A percentile compares a stretch with the other conserved stretches of the same genome.
Evolutionary conservation across 2,888 invertebrate species (phyloP).

Genomic region (Ptycholaimellus sp.): DNA sequence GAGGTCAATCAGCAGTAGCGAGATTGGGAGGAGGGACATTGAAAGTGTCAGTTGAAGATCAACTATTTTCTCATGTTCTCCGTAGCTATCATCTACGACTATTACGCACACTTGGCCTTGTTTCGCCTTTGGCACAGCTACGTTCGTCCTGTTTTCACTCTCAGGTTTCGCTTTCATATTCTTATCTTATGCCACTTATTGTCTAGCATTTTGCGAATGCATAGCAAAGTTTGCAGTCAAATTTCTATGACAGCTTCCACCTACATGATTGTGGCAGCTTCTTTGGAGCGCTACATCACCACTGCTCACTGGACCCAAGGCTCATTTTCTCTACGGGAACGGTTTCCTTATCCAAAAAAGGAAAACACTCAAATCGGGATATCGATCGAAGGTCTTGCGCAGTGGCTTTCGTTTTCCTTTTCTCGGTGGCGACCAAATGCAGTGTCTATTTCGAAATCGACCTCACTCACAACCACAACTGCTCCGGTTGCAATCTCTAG

Average conservation of each 20-base stretch:
- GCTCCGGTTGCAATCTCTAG: background rate
- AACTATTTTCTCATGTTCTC: background rate
- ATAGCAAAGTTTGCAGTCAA: no score
- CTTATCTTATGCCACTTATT: no score
- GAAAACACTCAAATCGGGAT: no score
- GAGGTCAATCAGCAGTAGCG: no score
- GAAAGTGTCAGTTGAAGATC: no score
- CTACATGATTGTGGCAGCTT: conserved; percentile 7
- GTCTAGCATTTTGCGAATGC: no score
- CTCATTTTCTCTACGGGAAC: no score
- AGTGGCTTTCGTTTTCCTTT: background rate
- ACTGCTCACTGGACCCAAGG: background rate
- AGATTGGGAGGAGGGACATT: no score
- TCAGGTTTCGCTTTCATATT: no score
- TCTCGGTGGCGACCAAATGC: background rate
- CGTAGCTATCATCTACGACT: background rate
- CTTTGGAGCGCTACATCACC: conserved; percentile 5
- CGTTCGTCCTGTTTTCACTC: conserved; percentile 1
- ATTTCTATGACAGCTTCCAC: conserved; percentile 4
- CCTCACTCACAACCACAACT: background rate
- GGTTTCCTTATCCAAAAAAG: no score
- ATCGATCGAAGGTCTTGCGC: no score
- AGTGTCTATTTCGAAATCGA: background rate
- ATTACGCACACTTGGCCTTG: background rate
- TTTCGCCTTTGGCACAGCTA: conserved; percentile 3